Evolutionary conservation across 2,797 vertebrate species (phyloP).

Genomic region (Eulemur albifrons): DNA sequence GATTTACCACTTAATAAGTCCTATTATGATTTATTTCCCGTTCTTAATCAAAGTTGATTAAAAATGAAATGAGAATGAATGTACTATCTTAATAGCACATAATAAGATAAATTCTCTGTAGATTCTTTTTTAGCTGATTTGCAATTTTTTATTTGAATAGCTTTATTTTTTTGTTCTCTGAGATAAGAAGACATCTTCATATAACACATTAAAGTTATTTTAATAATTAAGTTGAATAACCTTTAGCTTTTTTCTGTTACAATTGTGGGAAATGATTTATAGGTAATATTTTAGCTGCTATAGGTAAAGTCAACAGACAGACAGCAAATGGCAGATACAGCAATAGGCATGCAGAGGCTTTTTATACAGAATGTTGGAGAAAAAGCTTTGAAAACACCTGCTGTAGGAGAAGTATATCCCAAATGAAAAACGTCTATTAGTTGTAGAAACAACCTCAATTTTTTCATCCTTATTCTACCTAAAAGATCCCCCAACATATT

Average conservation of each 20-base stretch:
- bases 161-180: neutral
- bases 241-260: neutral
- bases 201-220: neutral
- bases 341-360: neutral
- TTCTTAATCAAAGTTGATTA: slow-evolving; percentile 35
- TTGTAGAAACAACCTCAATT: neutral
- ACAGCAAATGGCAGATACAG: neutral
- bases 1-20: neutral
- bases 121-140: neutral
- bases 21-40: slow-evolving; percentile 36
- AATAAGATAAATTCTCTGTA: slow-evolving; percentile 52
- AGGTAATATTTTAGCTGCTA: neutral
- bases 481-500: neutral
- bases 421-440: neutral
- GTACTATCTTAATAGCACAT: neutral
- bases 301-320: neutral
- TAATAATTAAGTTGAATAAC: slow-evolving; percentile 2
- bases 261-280: neutral
- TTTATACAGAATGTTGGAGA: neutral
- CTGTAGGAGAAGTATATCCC: neutral
- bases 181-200: neutral
- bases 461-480: neutral
- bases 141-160: neutral
- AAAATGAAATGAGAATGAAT: slow-evolving; percentile 47
- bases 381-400: neutral